A percentile compares a stretch with the other conserved stretches of the same genome.
Evolutionary conservation across 2,113 vertebrate species (phyloP).

Genomic region (Pogona vitticeps): DNA sequence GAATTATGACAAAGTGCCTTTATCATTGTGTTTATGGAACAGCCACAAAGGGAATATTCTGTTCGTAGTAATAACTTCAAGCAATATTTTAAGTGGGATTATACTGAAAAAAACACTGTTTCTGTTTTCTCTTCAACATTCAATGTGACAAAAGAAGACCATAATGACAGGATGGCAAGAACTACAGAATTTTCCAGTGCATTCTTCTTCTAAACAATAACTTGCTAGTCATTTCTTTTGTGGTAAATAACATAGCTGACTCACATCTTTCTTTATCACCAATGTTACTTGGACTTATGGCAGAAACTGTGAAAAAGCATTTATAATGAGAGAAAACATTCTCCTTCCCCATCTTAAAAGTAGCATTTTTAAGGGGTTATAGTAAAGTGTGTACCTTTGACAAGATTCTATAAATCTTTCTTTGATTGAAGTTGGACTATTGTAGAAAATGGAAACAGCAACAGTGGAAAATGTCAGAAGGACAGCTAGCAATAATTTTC

Average conservation of each 20-base stretch:
- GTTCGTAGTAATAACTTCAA: conserved; percentile 9
- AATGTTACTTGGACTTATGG: rapidly evolving
- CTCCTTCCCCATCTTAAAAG: background rate
- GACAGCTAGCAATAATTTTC: background rate
- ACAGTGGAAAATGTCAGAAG: background rate
- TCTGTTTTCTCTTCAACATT: conserved; percentile 24
- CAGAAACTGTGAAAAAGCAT: background rate
- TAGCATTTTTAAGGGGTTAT: background rate
- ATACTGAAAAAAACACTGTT: conserved; percentile 2
- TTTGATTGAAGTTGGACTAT: background rate
- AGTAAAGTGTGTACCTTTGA: conserved; percentile 2
- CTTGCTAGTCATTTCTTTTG: conserved; percentile 7
- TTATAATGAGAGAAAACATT: background rate
- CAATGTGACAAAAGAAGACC: conserved; percentile 13
- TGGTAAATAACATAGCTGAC: background rate
- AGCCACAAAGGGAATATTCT: conserved; percentile 37
- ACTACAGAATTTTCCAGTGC: background rate
- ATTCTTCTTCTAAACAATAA: background rate
- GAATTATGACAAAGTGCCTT: conserved; percentile 34
- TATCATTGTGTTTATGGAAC: conserved; percentile 39
- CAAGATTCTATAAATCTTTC: background rate
- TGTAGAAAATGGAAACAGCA: background rate
- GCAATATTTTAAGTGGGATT: conserved; percentile 39
- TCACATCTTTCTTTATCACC: background rate
- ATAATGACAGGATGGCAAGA: conserved; percentile 27